Evolutionary conservation across 92 coral and sea anemone species (phyloP), one percentile per base, ranked within the genome.

Genomic region (Umimayanthus chanpuru): DNA sequence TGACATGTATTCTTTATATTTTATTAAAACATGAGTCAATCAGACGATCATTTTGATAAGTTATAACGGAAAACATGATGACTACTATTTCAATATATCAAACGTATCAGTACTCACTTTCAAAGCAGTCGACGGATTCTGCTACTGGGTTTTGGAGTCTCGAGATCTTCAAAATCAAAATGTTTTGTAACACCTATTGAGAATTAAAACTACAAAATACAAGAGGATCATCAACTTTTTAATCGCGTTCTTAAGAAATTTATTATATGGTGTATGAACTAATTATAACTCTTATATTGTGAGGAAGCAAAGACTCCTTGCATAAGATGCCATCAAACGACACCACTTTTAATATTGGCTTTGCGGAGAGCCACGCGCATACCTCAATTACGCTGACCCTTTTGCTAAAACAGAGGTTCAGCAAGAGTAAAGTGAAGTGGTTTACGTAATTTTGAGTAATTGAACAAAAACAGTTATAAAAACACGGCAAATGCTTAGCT

Each of bases 251-350:
- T 66, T 20, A 1, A 21, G 28, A 20, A 20, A 66, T 21, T 66
- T 66, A 3, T 1, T 66, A 23, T 66, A 66, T 66, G 28, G 72
- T 66, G 72, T 66, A 66, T 66, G 72, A 66, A 66, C 72, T 23
- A 66, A 66, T 66, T 66, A 66, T 66, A 66, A 66, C 72, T n/a
- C 72, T 29, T 23, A 66, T 66, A 66, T 66, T 66, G 72, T 66
- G 72, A 66, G 72, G 30, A 66, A 66, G 72, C 72, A 66, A 66
- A 66, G 72, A 21, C 28, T 66, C 72, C 21, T 50, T 53, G 20
- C 58, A 53, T 53, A 53, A 53, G 20, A 12, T 53, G 58, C 58
- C 18, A 12, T 11, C 58, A 53, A 47, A 53, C 58, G 20, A 53
- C 58, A 18, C 58, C 11, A 53, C 58, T 53, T 10, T 2, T 12